Conservation (phyloP, 2,888 invertebrate genomes). For the Tenthredo distinguenda region DNA sequence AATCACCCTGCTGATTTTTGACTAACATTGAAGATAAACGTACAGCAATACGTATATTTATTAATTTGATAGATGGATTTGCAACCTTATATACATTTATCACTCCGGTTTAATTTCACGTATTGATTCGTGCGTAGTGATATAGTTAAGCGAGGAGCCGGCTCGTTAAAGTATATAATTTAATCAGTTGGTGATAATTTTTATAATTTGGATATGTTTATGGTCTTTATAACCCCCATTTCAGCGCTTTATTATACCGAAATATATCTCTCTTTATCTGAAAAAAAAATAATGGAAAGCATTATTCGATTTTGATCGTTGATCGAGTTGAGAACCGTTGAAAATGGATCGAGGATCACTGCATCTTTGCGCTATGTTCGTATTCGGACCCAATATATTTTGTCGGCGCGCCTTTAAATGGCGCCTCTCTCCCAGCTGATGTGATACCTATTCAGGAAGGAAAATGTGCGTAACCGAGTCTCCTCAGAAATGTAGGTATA, state of each 20-base stretch:
- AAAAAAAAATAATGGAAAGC: background rate
- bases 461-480: constrained; percentile 29
- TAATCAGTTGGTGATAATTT: background rate
- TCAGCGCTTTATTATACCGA: no score
- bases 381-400: background rate
- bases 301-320: background rate
- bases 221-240: background rate
- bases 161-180: background rate
- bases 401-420: constrained; percentile 16
- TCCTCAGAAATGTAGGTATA: background rate
- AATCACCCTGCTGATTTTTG: background rate
- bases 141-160: background rate
- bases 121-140: background rate
- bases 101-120: background rate
- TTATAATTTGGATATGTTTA: background rate
- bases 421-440: constrained; percentile 23
- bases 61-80: background rate
- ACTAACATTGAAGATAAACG: background rate
- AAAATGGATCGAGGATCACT: constrained; percentile 11
- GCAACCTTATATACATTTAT: background rate
- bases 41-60: background rate
- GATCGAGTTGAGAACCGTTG: constrained; percentile 4
- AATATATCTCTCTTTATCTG: background rate
- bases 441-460: background rate
- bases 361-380: background rate